Base-by-base conservation (phyloP, 37 sponge, comb jelly and placozoan genomes). In the Hexactinellida sp. region DNA sequence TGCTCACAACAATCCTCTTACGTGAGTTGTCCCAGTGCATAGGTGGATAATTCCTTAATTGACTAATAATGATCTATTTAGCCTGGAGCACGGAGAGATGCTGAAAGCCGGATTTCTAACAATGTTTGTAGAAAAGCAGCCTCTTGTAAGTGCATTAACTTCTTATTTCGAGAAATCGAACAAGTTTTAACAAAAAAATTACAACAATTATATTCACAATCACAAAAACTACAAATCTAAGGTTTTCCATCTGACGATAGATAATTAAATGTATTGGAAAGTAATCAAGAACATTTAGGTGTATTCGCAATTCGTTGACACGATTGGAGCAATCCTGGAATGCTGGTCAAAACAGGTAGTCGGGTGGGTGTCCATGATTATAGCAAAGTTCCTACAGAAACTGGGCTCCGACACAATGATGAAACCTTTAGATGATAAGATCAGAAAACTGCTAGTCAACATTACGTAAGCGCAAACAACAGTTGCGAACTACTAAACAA, bases 101-200 rank as follows among this genome's bases (percentile, higher is more conserved):
- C 30, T 63, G 76, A 63, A 63, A 63, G 34, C 19, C 13, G 76
- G 76, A 63, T 32, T 63, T 1, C 34, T 63, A 25, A 63, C 25
- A n/a, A 63, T 63, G 76, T 63, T 63, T 63, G 76, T 63, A 63
- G 76, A 63, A 63, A 63, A 63, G 30, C 76, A 63, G 13, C 76
- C 76, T 63, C 76, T 32, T 25, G 76, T 63, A n/a, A 63, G 76
- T 63, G 34, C n/a, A n/a, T n/a, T 47, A 47, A 16, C 9, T 47
- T 47, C 9, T 47, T 9, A 47, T 16, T 19, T 19, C 52, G 16
- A 47, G 13, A 47, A 47, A 19, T 47, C 9, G 52, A 9, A 47
- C 9, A 47, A 19, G 52, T 47, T 47, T 19, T 47, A 16, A 19
- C 52, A 47, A 47, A n/a, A n/a, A n/a, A n/a, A n/a, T n/a, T n/a